Evolutionary conservation across 2,888 invertebrate species (phyloP).

Genomic region (Lycophotia porphyrea): DNA sequence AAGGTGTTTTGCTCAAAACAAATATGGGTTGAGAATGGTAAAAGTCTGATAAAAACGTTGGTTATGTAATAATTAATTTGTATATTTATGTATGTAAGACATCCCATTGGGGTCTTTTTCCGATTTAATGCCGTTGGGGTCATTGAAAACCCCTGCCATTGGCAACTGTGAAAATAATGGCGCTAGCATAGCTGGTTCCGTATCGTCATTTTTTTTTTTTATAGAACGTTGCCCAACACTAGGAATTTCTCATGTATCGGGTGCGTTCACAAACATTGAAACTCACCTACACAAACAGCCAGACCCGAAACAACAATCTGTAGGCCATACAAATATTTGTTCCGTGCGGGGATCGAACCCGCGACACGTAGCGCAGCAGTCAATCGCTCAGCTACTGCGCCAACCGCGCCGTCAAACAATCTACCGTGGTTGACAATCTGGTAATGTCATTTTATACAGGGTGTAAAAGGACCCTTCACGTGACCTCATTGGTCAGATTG

Average conservation of each 20-base stretch:
- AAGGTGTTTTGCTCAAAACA: conserved; percentile 26
- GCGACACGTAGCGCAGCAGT: too few species aligned
- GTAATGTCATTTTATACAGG: not conserved
- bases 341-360: too few species aligned
- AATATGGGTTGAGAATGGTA: conserved; percentile 12
- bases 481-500: too few species aligned
- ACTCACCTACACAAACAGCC: too few species aligned
- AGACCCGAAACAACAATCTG: too few species aligned
- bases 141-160: not conserved
- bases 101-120: not conserved
- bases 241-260: too few species aligned
- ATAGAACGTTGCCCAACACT: too few species aligned
- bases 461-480: not conserved
- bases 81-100: conserved; percentile 22
- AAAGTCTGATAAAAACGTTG: conserved; percentile 41
- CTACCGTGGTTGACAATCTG: not conserved
- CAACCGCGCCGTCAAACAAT: too few species aligned
- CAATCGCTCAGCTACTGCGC: too few species aligned
- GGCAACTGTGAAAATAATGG: not conserved
- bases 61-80: conserved; percentile 11
- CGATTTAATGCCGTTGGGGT: not conserved
- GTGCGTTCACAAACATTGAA: too few species aligned
- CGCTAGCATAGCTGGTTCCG: not conserved
- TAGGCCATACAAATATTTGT: too few species aligned
- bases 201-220: too few species aligned